A percentile compares a stretch with the other conserved stretches of the same genome.
These are phyloP conservation scores for Phthorimaea operculella DNA, from an alignment of 1,140 invertebrate genomes.

Conservation along the genomic window DNA sequence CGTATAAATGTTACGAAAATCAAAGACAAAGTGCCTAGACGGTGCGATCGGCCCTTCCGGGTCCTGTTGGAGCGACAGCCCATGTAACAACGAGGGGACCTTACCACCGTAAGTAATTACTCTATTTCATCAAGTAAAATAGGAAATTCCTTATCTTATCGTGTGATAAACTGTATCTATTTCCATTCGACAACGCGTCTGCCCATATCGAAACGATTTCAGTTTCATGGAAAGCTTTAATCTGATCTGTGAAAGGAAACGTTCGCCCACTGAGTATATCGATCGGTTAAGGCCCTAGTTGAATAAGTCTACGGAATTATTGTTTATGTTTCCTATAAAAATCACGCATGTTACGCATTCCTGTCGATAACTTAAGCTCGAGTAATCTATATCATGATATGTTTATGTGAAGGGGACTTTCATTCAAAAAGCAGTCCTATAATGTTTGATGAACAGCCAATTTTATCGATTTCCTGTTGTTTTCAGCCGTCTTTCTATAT, in stretches of 20 bases:
- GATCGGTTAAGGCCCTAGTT: too few species aligned
- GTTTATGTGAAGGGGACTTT: too few species aligned
- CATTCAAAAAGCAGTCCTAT: background rate
- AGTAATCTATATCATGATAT: background rate
- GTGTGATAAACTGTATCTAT: too few species aligned
- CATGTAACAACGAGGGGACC: slow-evolving; percentile 42
- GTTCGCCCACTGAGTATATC: too few species aligned
- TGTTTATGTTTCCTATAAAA: background rate
- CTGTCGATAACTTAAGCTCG: background rate
- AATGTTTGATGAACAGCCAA: background rate
- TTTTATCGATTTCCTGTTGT: slow-evolving; percentile 36
- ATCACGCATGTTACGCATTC: background rate
- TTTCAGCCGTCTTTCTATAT: slow-evolving; percentile 20
- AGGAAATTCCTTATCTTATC: too few species aligned
- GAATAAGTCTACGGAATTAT: too few species aligned
- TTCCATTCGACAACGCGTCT: too few species aligned
- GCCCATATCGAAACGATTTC: too few species aligned
- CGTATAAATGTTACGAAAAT: slow-evolving; percentile 65
- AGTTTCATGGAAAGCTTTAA: too few species aligned
- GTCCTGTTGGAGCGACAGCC: slow-evolving; percentile 27
- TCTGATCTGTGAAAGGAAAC: too few species aligned
- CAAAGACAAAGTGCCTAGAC: slow-evolving; percentile 39
- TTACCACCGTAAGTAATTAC: slow-evolving; percentile 42
- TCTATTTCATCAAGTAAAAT: too few species aligned
- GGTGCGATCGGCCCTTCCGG: slow-evolving; percentile 23